phyloP scores from a whole-genome alignment of 2,113 vertebrate genomes.

The Gulo gulo region DNA sequence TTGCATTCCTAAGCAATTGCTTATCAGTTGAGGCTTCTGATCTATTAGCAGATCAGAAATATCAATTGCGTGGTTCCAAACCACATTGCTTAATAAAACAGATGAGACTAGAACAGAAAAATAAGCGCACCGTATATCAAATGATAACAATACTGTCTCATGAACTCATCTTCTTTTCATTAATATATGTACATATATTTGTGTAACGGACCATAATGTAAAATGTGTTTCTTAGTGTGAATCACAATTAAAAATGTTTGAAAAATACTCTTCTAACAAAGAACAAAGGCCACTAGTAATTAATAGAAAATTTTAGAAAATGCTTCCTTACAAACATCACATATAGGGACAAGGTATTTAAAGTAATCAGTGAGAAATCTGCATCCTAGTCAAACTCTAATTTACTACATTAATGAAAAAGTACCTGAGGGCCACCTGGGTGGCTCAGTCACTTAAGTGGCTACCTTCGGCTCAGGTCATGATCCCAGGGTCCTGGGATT shows the following conservation, averaged over 20 bases:
- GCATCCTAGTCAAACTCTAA: conserved; percentile 73
- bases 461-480: too few species aligned
- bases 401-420: conserved; percentile 90
- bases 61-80: not conserved
- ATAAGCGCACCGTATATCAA: not conserved
- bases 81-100: not conserved
- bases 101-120: not conserved
- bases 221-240: not conserved
- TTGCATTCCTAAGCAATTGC: not conserved
- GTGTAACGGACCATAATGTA: not conserved
- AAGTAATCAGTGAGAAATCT: conserved; percentile 2
- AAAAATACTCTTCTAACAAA: not conserved
- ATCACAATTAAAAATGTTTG: not conserved
- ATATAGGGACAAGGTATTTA: not conserved
- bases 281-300: not conserved
- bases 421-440: conserved; percentile 75
- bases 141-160: not conserved
- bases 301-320: not conserved
- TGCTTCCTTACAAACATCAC: not conserved
- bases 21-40: not conserved
- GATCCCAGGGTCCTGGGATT: too few species aligned
- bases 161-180: not conserved
- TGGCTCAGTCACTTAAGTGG: too few species aligned
- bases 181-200: not conserved
- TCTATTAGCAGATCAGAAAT: not conserved